Base-by-base conservation (phyloP, 2,113 vertebrate genomes). In the Narcine bancroftii region DNA sequence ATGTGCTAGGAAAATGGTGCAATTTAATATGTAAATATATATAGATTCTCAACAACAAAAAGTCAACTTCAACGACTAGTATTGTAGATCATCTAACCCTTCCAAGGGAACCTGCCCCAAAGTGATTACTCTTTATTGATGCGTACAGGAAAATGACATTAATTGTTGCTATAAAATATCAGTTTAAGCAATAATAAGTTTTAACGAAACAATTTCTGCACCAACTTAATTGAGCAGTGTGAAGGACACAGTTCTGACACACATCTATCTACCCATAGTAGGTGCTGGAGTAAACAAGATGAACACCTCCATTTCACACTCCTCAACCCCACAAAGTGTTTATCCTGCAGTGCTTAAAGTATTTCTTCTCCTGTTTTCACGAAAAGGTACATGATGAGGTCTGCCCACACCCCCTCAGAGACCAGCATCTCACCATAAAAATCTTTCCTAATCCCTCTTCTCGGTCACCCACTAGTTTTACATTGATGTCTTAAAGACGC, bases 1-100 rank as follows among this genome's bases (percentile, higher is more conserved):
- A 36, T 60, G 81, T 87, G 81, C 81, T 36, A 87, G 60, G 53
- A 87, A 63, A 87, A 36, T 87, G 33, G 36, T 87, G 81, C 81
- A 87, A 87, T 39, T 87, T 87, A n/a, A n/a, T 60, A 60, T 6
- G 33, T n/a, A n/a, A 33, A 33, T 83, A 77, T n/a, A 83, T 83
- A 56, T n/a, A n/a, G 33, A 13, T 83, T n/a, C 50, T 83, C 53
- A 15, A 56, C 47, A 83, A 53, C 53, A 36, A 36, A 81, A 79
- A 36, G n/a, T n/a, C n/a, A n/a, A 39, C 60, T 19, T 85, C 53
- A 87, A 19, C 60, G n/a, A 87, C 19, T 56, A 87, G 17, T 36
- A 33, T 60, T 87, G 53, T 19, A 63, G 33, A 24, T 87, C 29
- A 83, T 53, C 33, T 83, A 29, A 83, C 26, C 29, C 11, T 33